Evolutionary conservation across 2,888 invertebrate genomes (phyloP), one percentile per base, ranked within the genome.

Genomic region (Pristionchus entomophagus): DNA sequence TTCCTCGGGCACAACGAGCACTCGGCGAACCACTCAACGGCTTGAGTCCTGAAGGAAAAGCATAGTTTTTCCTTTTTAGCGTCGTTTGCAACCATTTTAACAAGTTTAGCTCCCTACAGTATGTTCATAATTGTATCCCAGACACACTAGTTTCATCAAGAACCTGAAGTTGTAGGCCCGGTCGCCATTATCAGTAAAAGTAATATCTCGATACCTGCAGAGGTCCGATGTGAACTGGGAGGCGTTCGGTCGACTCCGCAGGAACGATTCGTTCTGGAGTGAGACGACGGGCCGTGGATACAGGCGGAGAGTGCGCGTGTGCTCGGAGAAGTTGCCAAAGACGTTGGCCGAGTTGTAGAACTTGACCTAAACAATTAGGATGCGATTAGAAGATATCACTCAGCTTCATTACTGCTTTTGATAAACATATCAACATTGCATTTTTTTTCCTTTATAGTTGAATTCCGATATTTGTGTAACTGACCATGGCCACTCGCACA

Each of bases 231-330:
- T 95, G 94, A 98, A 99, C 69, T 96, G 95, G 0, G 97, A 96
- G 19, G 96, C 96, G 89, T 96, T 95, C 0, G 98, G 97, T 51
- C 99, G 95, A 14, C 99, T 99, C 88, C 98, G 95, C 19, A 99
- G 95, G 94, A 99, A 97, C 1, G 92, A 92, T 59, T 93, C 93
- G 97, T 92, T 97, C 90, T 99, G 99, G 93, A 99, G 97, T 8
- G 99, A 99, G 6, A 99, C 99, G 3, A 99, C 99, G 0, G 99
- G 99, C 85, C 99, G 95, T 1, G 99, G 99, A 94, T 99, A 99
- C 0, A 99, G 95, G 0, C 99, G 95, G 87, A 99, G 94, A 0
- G 98, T 99, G 86, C 99, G 95, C 1, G 99, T 99, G 94, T 99
- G 99, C 93, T 99, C 99, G 90, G 97, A 96, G 94, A 99, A 99